Evolutionary conservation across 1,140 invertebrate genomes (phyloP).

Genomic region (Pissodes strobi): DNA sequence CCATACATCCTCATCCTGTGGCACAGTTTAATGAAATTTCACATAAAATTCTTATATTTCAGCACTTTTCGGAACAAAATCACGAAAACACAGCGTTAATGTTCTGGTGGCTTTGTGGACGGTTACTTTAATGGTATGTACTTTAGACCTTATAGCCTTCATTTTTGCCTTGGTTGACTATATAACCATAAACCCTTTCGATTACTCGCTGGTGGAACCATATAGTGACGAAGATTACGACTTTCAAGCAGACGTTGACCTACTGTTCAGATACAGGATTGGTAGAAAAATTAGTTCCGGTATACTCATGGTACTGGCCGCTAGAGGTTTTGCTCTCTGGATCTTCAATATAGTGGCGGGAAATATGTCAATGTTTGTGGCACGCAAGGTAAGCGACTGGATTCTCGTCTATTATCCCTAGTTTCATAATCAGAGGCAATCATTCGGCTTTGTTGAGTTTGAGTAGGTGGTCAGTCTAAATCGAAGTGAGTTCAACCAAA

Average conservation of each 20-base stretch:
- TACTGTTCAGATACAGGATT: not conserved
- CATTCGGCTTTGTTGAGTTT: too few relatives aligned
- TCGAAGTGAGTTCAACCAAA: too few relatives aligned
- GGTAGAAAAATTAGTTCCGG: conserved; percentile 4
- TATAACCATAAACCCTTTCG: not conserved
- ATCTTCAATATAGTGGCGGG: conserved; percentile 1
- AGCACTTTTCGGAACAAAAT: too few relatives aligned
- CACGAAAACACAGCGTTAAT: too few relatives aligned
- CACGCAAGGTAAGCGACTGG: not conserved
- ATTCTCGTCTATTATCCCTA: too few relatives aligned
- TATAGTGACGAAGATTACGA: not conserved
- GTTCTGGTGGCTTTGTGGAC: too few relatives aligned
- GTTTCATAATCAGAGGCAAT: too few relatives aligned
- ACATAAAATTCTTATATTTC: too few relatives aligned
- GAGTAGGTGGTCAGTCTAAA: too few relatives aligned
- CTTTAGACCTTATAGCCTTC: not conserved
- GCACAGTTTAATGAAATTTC: too few relatives aligned
- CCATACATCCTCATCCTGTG: too few relatives aligned
- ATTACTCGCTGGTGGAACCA: not conserved
- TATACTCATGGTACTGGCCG: not conserved
- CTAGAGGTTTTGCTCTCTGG: conserved; percentile 4
- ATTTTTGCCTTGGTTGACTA: not conserved
- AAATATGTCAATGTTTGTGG: not conserved
- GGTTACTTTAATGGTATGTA: too few relatives aligned
- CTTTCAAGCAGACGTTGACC: not conserved